Percentiles rank a stretch among this genome's conserved stretches.
Conservation (phyloP, 2,888 invertebrate species). For the Marronus borbonicus region DNA sequence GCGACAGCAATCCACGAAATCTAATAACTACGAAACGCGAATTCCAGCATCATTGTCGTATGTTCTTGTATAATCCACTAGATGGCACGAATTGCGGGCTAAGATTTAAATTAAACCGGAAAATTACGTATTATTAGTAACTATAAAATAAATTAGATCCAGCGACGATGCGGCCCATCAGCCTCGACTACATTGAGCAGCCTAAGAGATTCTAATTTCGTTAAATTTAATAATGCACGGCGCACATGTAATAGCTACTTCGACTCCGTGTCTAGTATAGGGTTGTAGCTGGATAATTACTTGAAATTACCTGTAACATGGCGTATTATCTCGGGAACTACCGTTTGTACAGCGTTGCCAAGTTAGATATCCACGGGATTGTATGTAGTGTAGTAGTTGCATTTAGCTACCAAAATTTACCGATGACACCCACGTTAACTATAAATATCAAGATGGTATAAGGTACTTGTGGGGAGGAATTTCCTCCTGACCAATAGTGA, state of each 20-base stretch:
- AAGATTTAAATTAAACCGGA: conserved; percentile 46
- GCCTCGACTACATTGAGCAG: background rate
- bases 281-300: no score
- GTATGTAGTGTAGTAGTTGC: no score
- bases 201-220: conserved; percentile 48
- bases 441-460: no score
- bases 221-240: conserved; percentile 51
- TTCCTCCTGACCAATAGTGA: no score
- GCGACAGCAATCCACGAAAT: background rate
- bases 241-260: conserved; percentile 27
- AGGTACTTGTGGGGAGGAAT: no score
- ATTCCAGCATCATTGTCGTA: background rate
- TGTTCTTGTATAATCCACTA: conserved; percentile 7
- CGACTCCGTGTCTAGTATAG: background rate
- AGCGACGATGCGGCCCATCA: background rate
- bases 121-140: conserved; percentile 49
- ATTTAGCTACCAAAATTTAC: no score
- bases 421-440: no score
- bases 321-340: no score
- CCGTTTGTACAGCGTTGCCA: no score
- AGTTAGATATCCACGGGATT: no score
- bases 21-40: conserved; percentile 17
- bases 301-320: no score
- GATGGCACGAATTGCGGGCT: background rate
- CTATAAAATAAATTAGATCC: conserved; percentile 50